A percentile compares a stretch with the other conserved stretches of the same genome.
Conservation (phyloP, 2,797 vertebrate genomes). For the Poeciliopsis presidionis region DNA sequence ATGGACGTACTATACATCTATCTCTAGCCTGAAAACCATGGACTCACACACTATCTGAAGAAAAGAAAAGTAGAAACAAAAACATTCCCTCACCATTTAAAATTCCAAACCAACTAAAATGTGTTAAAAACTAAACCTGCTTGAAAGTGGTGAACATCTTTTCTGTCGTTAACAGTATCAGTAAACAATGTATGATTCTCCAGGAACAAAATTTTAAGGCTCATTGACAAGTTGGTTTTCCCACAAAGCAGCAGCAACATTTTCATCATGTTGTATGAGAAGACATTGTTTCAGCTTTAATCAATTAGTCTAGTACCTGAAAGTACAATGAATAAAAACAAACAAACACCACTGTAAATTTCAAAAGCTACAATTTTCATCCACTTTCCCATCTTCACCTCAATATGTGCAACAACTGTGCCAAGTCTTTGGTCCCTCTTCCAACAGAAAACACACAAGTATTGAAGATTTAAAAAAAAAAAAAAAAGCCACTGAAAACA, state of each 20-base stretch:
- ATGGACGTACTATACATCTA: slow-evolving; percentile 51
- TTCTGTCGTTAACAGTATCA: slow-evolving; percentile 23
- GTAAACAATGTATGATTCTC: slow-evolving; percentile 40
- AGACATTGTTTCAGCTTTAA: slow-evolving; percentile 61
- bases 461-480: slow-evolving; percentile 61
- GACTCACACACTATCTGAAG: slow-evolving; percentile 8
- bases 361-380: slow-evolving; percentile 53
- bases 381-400: slow-evolving; percentile 45
- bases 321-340: slow-evolving; percentile 42
- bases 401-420: slow-evolving; percentile 65
- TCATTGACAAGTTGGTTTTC: slow-evolving; percentile 27
- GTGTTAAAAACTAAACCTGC: slow-evolving; percentile 17
- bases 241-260: slow-evolving; percentile 53
- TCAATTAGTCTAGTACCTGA: slow-evolving; percentile 59
- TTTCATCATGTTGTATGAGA: slow-evolving; percentile 39
- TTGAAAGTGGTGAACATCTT: slow-evolving; percentile 29
- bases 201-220: slow-evolving; percentile 63
- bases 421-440: slow-evolving; percentile 78
- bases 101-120: slow-evolving; percentile 32
- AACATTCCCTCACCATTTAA: slow-evolving; percentile 5
- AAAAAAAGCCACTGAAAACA: slow-evolving; percentile 56
- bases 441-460: slow-evolving; percentile 69
- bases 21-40: slow-evolving; percentile 43
- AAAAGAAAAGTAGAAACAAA: slow-evolving; percentile 13
- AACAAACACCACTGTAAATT: slow-evolving; percentile 39